phyloP scores from a whole-genome alignment of 2,888 invertebrate genomes.

The Amaurobius ferox region DNA sequence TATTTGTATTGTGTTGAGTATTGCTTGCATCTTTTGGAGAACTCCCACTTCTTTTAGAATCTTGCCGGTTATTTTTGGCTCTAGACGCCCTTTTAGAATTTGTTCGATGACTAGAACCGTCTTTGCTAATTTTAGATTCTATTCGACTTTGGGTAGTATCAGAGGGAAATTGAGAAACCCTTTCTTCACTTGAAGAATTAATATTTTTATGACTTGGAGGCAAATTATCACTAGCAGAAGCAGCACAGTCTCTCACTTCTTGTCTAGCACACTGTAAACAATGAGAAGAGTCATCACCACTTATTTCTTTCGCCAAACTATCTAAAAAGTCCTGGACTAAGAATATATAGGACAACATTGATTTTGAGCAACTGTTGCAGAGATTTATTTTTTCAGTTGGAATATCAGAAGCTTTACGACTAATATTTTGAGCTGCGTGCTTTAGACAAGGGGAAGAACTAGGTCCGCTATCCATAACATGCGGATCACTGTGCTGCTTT shows the following conservation, averaged over 20 bases:
- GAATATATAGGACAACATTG: slow-evolving; percentile 66
- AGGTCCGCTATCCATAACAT: too few species aligned
- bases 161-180: too few species aligned
- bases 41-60: slow-evolving; percentile 17
- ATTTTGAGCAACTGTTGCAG: slow-evolving; percentile 63
- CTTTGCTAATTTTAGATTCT: background rate
- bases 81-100: background rate
- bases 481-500: background rate
- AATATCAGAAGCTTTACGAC: slow-evolving; percentile 28
- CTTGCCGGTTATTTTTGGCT: background rate
- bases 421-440: slow-evolving; percentile 60
- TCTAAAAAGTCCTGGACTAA: slow-evolving; percentile 64
- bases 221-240: too few species aligned
- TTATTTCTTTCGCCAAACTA: slow-evolving; percentile 56
- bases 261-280: slow-evolving; percentile 52
- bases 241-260: slow-evolving; percentile 12
- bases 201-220: too few species aligned
- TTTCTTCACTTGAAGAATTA: too few species aligned
- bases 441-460: slow-evolving; percentile 34
- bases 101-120: background rate
- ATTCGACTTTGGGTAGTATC: too few species aligned
- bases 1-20: too few species aligned
- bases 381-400: slow-evolving; percentile 45
- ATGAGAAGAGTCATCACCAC: background rate
- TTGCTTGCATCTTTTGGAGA: background rate